These are phyloP conservation scores for Enteromius treurensis DNA, from an alignment of 2,797 vertebrate genomes.

Conservation along the genomic window DNA sequence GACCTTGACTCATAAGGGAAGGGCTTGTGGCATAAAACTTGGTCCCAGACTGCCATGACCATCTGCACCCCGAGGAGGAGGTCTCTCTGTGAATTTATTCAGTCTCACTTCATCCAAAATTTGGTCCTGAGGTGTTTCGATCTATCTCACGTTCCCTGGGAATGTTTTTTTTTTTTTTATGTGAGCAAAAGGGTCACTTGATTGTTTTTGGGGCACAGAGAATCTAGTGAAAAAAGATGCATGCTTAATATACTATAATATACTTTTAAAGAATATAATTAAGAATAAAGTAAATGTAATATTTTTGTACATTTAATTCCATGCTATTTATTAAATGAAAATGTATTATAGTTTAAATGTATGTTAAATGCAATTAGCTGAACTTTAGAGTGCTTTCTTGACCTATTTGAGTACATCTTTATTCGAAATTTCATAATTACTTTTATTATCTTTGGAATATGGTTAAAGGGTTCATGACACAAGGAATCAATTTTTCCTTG, in stretches of 20 bases:
- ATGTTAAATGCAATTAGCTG: neutral
- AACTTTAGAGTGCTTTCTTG: neutral
- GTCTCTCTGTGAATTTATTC: conserved; percentile 24
- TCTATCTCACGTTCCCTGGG: neutral
- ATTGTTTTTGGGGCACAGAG: conserved; percentile 17
- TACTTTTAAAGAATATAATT: neutral
- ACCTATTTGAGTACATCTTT: neutral
- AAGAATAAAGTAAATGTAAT: neutral
- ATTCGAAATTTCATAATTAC: neutral
- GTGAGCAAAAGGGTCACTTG: neutral
- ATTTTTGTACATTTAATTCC: neutral
- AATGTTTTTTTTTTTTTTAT: neutral
- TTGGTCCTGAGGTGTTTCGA: neutral
- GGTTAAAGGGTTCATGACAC: neutral
- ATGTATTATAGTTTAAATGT: neutral
- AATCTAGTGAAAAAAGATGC: neutral
- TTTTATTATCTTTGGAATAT: conserved; percentile 8
- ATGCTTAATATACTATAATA: neutral
- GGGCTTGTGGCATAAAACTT: conserved; percentile 30
- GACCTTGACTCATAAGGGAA: conserved; percentile 30
- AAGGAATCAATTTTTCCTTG: neutral
- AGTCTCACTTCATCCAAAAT: conserved; percentile 19
- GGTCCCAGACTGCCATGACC: conserved; percentile 19
- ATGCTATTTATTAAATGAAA: neutral
- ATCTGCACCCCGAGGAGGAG: conserved; percentile 52